These are phyloP conservation scores for Macrophya alboannulata DNA, from an alignment of 2,888 invertebrate species.

Conservation along the genomic window DNA sequence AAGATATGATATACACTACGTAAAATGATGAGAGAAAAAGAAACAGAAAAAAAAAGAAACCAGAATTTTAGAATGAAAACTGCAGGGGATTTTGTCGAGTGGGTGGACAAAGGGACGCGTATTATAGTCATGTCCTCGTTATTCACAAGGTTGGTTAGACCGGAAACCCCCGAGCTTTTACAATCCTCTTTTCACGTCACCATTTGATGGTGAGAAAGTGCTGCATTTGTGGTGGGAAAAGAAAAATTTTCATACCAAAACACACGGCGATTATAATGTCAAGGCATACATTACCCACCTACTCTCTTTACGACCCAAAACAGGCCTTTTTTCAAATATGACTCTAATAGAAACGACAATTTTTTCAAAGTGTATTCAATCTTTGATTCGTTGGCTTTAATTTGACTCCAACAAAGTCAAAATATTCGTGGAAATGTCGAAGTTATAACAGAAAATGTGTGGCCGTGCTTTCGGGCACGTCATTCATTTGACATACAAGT, in stretches of 20 bases:
- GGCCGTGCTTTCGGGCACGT: no score
- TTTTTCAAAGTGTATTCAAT: no score
- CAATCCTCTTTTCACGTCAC: neutral
- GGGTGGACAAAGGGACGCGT: constrained; percentile 1
- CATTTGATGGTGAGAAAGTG: neutral
- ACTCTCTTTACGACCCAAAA: no score
- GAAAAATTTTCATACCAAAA: neutral
- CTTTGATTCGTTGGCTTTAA: no score
- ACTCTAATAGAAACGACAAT: no score
- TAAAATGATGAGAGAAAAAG: neutral
- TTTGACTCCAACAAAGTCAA: no score
- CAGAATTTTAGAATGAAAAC: neutral
- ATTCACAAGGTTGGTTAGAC: constrained; percentile 25
- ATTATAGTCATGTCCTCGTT: neutral
- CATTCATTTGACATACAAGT: no score
- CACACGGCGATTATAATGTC: neutral
- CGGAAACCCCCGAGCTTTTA: neutral
- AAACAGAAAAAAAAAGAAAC: neutral
- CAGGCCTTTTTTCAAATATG: no score
- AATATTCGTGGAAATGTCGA: no score
- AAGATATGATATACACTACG: neutral
- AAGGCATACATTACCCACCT: neutral
- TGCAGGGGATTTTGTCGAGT: neutral
- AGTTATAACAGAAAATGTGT: no score
- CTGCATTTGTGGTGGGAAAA: no score